A percentile compares a stretch with the other conserved stretches of the same genome.
Evolutionary conservation across 1,140 invertebrate species (phyloP).

Genomic region (Varroa destructor): DNA sequence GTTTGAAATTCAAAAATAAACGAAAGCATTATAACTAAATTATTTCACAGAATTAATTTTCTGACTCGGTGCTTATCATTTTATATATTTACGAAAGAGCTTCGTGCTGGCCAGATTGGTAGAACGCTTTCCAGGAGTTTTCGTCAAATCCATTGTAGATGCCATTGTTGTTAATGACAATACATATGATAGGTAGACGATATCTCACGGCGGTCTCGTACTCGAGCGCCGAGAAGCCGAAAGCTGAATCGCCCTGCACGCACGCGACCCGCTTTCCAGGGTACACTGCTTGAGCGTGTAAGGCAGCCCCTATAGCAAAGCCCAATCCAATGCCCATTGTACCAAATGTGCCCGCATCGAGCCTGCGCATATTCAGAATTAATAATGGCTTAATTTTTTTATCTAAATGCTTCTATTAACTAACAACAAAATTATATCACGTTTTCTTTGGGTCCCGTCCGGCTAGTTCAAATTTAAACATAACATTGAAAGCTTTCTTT

Average conservation of each 20-base stretch:
- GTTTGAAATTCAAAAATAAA: too few relatives aligned
- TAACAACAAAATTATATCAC: background rate
- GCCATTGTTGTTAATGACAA: slow-evolving; percentile 91
- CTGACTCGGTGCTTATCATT: too few relatives aligned
- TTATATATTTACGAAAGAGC: slow-evolving; percentile 41
- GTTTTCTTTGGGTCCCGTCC: background rate
- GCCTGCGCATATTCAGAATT: slow-evolving; percentile 33
- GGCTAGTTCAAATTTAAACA: background rate
- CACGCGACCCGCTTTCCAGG: slow-evolving; percentile 66
- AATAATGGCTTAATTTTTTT: background rate
- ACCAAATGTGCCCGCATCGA: slow-evolving; percentile 64
- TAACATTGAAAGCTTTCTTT: too few relatives aligned
- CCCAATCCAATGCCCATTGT: slow-evolving; percentile 93
- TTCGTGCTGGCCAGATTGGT: slow-evolving; percentile 49
- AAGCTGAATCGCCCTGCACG: slow-evolving; percentile 86
- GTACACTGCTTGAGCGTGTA: slow-evolving; percentile 66
- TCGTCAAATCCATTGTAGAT: slow-evolving; percentile 73
- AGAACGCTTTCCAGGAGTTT: slow-evolving; percentile 56
- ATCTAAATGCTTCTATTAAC: background rate
- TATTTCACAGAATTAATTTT: too few relatives aligned
- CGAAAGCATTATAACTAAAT: too few relatives aligned
- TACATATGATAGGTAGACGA: slow-evolving; percentile 71
- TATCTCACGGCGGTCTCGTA: slow-evolving; percentile 73
- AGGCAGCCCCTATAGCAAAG: slow-evolving; percentile 78
- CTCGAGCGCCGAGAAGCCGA: slow-evolving; percentile 96